Evolutionary conservation across 2,797 vertebrate species (phyloP).

Genomic region (Gallinago nigripennis): DNA sequence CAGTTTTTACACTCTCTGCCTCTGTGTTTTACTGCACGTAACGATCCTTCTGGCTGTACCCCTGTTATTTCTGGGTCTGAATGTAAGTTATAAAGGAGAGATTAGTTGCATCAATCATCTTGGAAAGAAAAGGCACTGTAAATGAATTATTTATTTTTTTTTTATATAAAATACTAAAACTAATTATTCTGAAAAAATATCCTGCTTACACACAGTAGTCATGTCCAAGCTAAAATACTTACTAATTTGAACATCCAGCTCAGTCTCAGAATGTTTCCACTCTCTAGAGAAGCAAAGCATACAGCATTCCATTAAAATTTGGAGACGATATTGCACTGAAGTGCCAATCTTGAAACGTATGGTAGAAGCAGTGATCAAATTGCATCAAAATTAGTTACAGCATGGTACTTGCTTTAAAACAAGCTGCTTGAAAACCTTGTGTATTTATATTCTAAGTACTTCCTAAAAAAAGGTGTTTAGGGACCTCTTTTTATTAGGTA

Average conservation of each 20-base stretch:
- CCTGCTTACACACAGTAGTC: background rate
- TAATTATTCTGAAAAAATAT: background rate
- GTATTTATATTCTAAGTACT: background rate
- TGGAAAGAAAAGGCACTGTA: no score
- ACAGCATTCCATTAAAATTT: background rate
- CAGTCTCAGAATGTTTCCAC: background rate
- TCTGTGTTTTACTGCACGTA: background rate
- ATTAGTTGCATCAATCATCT: no score
- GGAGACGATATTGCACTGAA: background rate
- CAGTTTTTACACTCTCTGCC: background rate
- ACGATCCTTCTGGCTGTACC: background rate
- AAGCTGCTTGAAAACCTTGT: background rate
- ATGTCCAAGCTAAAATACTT: background rate
- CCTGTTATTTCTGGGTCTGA: no score
- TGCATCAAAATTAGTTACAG: background rate
- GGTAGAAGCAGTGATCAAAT: background rate
- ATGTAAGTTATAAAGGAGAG: no score
- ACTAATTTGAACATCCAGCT: background rate
- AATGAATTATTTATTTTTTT: no score
- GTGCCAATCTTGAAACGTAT: background rate
- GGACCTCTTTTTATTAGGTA: background rate
- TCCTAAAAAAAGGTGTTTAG: background rate
- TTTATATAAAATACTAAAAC: no score
- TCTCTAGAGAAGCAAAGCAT: background rate
- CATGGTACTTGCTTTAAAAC: background rate